These are phyloP conservation scores for Oscheius sp. DNA, from an alignment of 2,888 invertebrate genomes.

Conservation along the genomic window DNA sequence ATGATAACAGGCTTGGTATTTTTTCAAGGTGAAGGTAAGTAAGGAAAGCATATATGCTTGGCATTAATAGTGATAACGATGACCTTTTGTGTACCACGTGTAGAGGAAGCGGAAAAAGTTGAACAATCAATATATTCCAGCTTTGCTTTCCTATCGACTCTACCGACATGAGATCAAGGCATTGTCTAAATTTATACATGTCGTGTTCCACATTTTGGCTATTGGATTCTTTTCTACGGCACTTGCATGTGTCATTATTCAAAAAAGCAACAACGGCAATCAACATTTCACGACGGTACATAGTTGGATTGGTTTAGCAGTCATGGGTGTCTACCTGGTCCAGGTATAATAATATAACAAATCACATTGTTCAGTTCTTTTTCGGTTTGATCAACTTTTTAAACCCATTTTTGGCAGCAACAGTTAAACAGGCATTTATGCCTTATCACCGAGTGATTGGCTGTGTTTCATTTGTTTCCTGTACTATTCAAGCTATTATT, in stretches of 20 bases:
- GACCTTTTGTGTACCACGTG: not conserved
- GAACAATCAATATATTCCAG: slow-evolving; percentile 46
- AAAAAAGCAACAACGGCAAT: slow-evolving; percentile 9
- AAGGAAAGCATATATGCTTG: too few relatives aligned
- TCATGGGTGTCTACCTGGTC: slow-evolving; percentile 52
- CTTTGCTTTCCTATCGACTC: slow-evolving; percentile 58
- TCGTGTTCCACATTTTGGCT: slow-evolving; percentile 47
- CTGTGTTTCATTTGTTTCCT: slow-evolving; percentile 36
- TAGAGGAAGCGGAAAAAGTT: not conserved
- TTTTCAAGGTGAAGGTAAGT: slow-evolving; percentile 64
- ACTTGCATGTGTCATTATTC: slow-evolving; percentile 32
- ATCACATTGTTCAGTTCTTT: slow-evolving; percentile 44
- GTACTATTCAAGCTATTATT: slow-evolving; percentile 40
- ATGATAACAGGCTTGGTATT: slow-evolving; percentile 57
- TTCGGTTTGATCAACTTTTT: slow-evolving; percentile 55
- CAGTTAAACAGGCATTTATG: slow-evolving; percentile 42
- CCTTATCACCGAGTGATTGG: slow-evolving; percentile 55
- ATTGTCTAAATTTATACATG: slow-evolving; percentile 57
- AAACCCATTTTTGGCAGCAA: slow-evolving; percentile 47
- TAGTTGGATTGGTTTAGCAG: slow-evolving; percentile 58
- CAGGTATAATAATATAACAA: slow-evolving; percentile 44
- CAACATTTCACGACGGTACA: slow-evolving; percentile 49
- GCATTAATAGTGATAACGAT: not conserved
- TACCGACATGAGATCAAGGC: slow-evolving; percentile 55
- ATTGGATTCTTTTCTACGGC: slow-evolving; percentile 48